Percentiles rank a stretch among this genome's conserved stretches.
Conservation (phyloP, 2,797 vertebrate species). For the Peromyscus nudipes region DNA sequence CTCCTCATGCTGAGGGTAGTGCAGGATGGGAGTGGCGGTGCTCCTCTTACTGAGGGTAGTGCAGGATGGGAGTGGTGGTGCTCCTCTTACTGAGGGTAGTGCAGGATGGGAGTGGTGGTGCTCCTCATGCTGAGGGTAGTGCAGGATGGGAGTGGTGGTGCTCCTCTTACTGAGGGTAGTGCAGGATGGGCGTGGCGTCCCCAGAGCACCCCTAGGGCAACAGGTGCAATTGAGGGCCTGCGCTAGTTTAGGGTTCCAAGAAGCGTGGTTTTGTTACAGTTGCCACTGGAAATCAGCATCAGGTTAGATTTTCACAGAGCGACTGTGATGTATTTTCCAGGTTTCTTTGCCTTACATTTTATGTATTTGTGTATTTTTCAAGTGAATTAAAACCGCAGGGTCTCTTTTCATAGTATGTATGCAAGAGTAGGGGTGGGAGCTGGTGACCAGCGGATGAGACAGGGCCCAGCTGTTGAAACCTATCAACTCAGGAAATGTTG, state of each 20-base stretch:
- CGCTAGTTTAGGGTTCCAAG: neutral
- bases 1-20: neutral
- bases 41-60: too few relatives aligned
- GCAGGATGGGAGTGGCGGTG: too few relatives aligned
- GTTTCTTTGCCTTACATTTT: neutral
- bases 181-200: neutral
- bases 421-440: neutral
- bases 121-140: neutral
- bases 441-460: neutral
- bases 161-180: neutral
- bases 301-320: neutral
- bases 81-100: neutral
- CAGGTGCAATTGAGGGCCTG: neutral
- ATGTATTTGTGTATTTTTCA: neutral
- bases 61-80: neutral
- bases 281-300: neutral
- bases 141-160: too few relatives aligned
- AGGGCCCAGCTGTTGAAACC: accelerated
- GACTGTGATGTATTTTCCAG: neutral
- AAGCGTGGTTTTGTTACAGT: neutral
- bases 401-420: neutral
- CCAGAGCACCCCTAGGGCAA: neutral
- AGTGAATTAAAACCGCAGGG: neutral
- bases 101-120: too few relatives aligned
- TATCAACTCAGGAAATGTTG: neutral